Base-by-base conservation (phyloP, 2,888 invertebrate species). In the Eupithecia subumbrata region DNA sequence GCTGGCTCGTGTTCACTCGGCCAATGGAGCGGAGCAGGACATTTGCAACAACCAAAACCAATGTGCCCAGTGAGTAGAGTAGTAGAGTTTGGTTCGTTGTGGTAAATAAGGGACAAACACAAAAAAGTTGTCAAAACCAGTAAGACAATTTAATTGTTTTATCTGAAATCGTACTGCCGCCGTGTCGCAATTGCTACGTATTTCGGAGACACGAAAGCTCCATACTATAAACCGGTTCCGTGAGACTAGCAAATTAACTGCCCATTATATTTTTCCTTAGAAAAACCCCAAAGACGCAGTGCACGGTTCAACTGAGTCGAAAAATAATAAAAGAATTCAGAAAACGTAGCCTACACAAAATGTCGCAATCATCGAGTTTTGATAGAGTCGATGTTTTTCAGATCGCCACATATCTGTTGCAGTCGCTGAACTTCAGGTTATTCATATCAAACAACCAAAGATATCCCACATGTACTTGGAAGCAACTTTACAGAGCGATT, bases 251-350 rank as follows among this genome's bases (percentile, higher is more conserved):
- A 71, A 74, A 71, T 77, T 68, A 60, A 76, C 73, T 40, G 22
- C 43, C 60, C 70, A 74, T 76, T 77, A 79, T 60, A 63, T 56
- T 79, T 52, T 74, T 71, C 52, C 52, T 71, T 71, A 77, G 73
- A 79, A 76, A 66, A 67, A 72, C 71, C 1, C n/a, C 71, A n/a
- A 64, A 45, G 34, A 45, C 18, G 45, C 37, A 34, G 34, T n/a
- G n/a, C 66, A 74, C 40, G 69, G 25, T 48, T 67, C 43, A 66
- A n/a, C 43, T 56, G 12, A 30, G n/a, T 52, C 0, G n/a, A 52
- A 52, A n/a, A 52, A n/a, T 8, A 8, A 8, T 48, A 18, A 48
- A 48, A 48, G 1, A 18, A 43, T 66, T 67, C n/a, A 37, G 12
- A 56, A 67, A 66, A 63, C 30, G 18, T n/a, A 11, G 11, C 52